These are phyloP conservation scores for Julus scanicus DNA, from an alignment of 2,888 invertebrate genomes.

Conservation along the genomic window DNA sequence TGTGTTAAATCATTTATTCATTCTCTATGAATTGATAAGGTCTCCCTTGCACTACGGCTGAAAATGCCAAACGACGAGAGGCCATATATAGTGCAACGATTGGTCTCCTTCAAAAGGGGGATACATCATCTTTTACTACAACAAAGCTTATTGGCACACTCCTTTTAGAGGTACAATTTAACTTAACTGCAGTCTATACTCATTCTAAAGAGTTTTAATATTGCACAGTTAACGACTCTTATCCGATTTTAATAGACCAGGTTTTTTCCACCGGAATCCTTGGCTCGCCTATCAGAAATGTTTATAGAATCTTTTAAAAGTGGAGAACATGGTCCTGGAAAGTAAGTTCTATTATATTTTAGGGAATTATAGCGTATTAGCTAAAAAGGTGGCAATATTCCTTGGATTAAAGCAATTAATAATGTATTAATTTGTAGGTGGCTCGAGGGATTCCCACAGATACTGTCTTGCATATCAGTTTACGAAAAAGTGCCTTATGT, in stretches of 20 bases:
- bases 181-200: not conserved
- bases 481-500: conserved; percentile 30
- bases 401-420: not conserved
- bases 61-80: not conserved
- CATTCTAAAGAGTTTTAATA: not conserved
- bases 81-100: not conserved
- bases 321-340: conserved; percentile 49
- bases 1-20: not conserved
- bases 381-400: not conserved
- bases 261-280: not conserved
- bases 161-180: conserved; percentile 6
- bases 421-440: conserved; percentile 39
- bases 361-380: not conserved
- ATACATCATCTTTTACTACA: not conserved
- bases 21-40: not conserved
- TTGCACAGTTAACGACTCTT: not conserved
- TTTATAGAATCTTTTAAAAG: conserved; percentile 48
- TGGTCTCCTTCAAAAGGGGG: not conserved
- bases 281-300: not conserved
- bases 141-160: not conserved
- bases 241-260: not conserved
- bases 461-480: not conserved
- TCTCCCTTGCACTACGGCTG: not conserved
- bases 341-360: not conserved
- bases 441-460: conserved; percentile 48